Evolutionary conservation across 2,797 vertebrate species (phyloP).

Genomic region (Gymnoscopelus microlampas): DNA sequence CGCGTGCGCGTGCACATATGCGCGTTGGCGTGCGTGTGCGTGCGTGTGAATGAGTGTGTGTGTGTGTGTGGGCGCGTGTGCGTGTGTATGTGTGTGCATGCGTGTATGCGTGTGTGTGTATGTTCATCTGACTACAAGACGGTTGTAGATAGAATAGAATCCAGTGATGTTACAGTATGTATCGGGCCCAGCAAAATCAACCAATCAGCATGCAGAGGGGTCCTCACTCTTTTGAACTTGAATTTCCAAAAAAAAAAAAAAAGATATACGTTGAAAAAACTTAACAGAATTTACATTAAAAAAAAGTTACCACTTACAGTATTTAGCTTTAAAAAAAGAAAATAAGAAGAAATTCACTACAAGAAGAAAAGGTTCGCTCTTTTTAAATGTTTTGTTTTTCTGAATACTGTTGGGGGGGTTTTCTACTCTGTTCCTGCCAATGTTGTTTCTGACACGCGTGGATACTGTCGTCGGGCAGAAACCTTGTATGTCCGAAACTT

Average conservation of each 20-base stretch:
- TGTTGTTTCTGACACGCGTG: constrained; percentile 51
- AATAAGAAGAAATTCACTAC: constrained; percentile 38
- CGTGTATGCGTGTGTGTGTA: constrained; percentile 21
- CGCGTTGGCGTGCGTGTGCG: constrained; percentile 15
- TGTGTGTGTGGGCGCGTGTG: constrained; percentile 14
- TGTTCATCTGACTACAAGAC: constrained; percentile 42
- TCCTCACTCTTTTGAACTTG: constrained; percentile 51
- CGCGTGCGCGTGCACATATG: constrained; percentile 20
- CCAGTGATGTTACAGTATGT: constrained; percentile 22
- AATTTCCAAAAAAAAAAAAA: constrained; percentile 57
- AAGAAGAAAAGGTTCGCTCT: constrained; percentile 42
- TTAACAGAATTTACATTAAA: constrained; percentile 45
- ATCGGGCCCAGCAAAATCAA: constrained; percentile 51
- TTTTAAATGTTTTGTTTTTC: constrained; percentile 57
- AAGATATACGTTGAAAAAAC: constrained; percentile 36
- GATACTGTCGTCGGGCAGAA: no score
- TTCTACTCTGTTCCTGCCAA: constrained; percentile 64
- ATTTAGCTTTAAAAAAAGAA: constrained; percentile 63
- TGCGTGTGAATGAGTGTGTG: constrained; percentile 24
- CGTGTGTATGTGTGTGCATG: constrained; percentile 10
- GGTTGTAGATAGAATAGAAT: constrained; percentile 53
- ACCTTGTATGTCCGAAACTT: no score
- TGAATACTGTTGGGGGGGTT: constrained; percentile 43
- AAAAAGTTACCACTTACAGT: constrained; percentile 39
- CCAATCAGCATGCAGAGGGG: constrained; percentile 63